Conservation (phyloP, 1,140 invertebrate species). For the Pinna nobilis region DNA sequence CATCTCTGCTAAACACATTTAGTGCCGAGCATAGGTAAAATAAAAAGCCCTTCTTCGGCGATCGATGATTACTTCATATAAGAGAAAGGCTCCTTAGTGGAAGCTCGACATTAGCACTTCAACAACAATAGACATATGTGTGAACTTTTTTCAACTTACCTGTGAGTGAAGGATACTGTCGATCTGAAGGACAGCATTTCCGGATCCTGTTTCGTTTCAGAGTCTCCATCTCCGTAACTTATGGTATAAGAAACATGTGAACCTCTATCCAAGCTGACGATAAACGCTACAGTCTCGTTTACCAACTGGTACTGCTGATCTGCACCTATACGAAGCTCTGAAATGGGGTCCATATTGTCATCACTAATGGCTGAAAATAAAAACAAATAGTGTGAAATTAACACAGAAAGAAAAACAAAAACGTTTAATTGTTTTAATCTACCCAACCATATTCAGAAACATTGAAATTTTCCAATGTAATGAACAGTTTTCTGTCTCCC, state of each 20-base stretch:
- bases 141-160: slow-evolving; percentile 6
- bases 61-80: too few relatives aligned
- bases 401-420: background rate
- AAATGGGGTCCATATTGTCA: slow-evolving; percentile 41
- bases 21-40: too few relatives aligned
- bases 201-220: slow-evolving; percentile 4
- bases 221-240: slow-evolving; percentile 47
- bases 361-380: slow-evolving; percentile 44
- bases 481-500: background rate
- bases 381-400: slow-evolving; percentile 10
- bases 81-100: too few relatives aligned
- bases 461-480: background rate
- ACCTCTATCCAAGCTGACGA: slow-evolving; percentile 33
- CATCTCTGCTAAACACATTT: too few relatives aligned
- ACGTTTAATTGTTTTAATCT: background rate
- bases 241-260: slow-evolving; percentile 49
- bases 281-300: slow-evolving; percentile 32
- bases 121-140: background rate
- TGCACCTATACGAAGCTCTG: slow-evolving; percentile 13
- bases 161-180: slow-evolving; percentile 28
- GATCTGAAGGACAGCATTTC: slow-evolving; percentile 41
- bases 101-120: too few relatives aligned
- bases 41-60: too few relatives aligned
- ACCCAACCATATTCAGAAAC: background rate
- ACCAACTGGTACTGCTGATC: slow-evolving; percentile 18